Evolutionary conservation across 37 sponge, comb jelly and placozoan genomes (phyloP), one percentile per base, ranked within the genome.

Genomic region (Axinella damicornis): DNA sequence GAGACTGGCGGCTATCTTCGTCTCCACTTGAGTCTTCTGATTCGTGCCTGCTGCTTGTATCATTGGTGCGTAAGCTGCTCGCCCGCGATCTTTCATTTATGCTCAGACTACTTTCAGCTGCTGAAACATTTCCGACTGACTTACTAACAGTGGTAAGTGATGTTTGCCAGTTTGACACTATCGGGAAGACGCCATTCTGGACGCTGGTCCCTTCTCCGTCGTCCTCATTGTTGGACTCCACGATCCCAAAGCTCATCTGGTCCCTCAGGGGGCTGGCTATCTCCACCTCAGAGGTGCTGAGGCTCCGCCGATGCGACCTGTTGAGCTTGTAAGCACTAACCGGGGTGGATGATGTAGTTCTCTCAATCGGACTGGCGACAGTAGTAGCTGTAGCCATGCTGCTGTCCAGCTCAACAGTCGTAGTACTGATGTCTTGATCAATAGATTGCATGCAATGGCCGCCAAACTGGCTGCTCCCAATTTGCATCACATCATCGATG

Each of bases 31-130:
- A 41, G 2, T 82, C 73, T 2, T 65, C 84, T 6, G 84, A 74
- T 19, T 64, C 84, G 39, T 83, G 83, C 31, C 12, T 70, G 32
- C 83, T 83, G 53, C 74, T 64, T 4, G 71, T 69, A 13, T 83
- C 83, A 11, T 53, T 62, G 27, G 84, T 83, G 19, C 31, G 53
- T 11, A 74, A 41, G 54, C 75, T 74, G 55, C 65, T 64, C 2
- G 74, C 75, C 54, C 63, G 74, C 1, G 74, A 83, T 17, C 74
- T 65, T 22, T 74, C 70, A 0, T 82, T 75, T 1, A 36, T 1
- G 16, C 62, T 25, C 34, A 33, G 27, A 2, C 9, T 67, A 28
- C 68, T 67, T 2, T 9, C 46, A 46, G 46, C 46, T 12, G 46
- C 46, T 9, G 9, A 12, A 9, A 46, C 9, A 46, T 9, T 46